Conservation (phyloP, 2,113 vertebrate genomes). For the Cephalopholis sonnerati region DNA sequence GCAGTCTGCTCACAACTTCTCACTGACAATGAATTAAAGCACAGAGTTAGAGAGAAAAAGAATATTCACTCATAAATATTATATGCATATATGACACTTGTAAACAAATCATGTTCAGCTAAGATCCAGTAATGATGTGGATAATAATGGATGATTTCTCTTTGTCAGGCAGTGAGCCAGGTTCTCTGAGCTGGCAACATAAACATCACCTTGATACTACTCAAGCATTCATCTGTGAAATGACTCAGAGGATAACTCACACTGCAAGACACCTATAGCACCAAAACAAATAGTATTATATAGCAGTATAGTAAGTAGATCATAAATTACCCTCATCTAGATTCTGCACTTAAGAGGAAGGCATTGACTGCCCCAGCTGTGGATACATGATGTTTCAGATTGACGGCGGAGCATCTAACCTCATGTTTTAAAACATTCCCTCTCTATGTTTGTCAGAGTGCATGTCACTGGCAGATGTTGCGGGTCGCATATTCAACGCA, state of each 20-base stretch:
- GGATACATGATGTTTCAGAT: too few relatives aligned
- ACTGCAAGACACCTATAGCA: neutral
- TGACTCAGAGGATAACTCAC: neutral
- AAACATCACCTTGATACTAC: neutral
- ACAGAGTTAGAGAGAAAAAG: conserved; percentile 11
- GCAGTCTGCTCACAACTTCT: conserved; percentile 81
- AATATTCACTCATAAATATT: neutral
- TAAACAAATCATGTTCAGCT: neutral
- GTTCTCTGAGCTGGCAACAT: neutral
- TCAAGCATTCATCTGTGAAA: neutral
- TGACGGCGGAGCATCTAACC: neutral
- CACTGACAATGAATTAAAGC: conserved; percentile 72
- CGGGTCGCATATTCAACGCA: too few relatives aligned
- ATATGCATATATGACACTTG: too few relatives aligned
- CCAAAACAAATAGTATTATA: neutral
- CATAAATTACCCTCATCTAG: neutral
- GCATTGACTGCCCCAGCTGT: too few relatives aligned
- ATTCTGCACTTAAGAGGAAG: neutral
- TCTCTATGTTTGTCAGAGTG: neutral
- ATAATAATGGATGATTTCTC: neutral
- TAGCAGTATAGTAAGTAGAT: neutral
- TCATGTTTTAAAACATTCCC: neutral
- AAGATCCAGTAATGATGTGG: too few relatives aligned
- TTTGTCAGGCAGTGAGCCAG: neutral
- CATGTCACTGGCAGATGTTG: neutral